phyloP scores from a whole-genome alignment of 2,797 vertebrate genomes.

The Thalassophryne amazonica region DNA sequence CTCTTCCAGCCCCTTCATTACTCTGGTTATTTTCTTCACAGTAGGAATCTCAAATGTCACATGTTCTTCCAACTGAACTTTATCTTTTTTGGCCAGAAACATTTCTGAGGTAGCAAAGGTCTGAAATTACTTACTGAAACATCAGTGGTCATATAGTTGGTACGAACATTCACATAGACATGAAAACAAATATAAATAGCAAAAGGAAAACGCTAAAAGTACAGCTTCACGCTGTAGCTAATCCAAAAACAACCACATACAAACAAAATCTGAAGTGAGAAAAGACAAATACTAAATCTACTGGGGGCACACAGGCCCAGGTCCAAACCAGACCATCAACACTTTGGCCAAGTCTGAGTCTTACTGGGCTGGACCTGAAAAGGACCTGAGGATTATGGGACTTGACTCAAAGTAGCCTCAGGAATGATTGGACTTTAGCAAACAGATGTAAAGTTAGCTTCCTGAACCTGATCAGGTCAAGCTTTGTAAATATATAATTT shows the following conservation, averaged over 20 bases:
- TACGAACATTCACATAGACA: constrained; percentile 19
- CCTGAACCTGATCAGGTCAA: too few species aligned
- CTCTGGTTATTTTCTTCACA: constrained; percentile 73
- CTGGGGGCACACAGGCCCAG: too few species aligned
- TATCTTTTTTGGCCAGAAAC: constrained; percentile 76
- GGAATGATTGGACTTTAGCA: too few species aligned
- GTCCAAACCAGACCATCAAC: too few species aligned
- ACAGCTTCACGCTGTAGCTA: background rate
- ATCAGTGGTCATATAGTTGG: background rate
- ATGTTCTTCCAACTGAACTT: constrained; percentile 73
- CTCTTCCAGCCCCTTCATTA: constrained; percentile 61
- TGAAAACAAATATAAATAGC: background rate
- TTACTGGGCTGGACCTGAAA: too few species aligned
- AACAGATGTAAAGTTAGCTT: background rate
- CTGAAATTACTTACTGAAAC: constrained; percentile 68
- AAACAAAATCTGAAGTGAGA: background rate
- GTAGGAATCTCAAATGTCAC: constrained; percentile 73
- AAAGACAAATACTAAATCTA: background rate
- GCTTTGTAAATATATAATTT: background rate
- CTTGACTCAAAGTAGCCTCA: too few species aligned
- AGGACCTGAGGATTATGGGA: too few species aligned
- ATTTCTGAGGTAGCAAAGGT: constrained; percentile 79
- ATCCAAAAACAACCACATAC: background rate
- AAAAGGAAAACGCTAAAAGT: background rate
- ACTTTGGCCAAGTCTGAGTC: too few species aligned